Base-by-base conservation (phyloP, 2,888 invertebrate genomes). In the Chloroclysta siterata region DNA sequence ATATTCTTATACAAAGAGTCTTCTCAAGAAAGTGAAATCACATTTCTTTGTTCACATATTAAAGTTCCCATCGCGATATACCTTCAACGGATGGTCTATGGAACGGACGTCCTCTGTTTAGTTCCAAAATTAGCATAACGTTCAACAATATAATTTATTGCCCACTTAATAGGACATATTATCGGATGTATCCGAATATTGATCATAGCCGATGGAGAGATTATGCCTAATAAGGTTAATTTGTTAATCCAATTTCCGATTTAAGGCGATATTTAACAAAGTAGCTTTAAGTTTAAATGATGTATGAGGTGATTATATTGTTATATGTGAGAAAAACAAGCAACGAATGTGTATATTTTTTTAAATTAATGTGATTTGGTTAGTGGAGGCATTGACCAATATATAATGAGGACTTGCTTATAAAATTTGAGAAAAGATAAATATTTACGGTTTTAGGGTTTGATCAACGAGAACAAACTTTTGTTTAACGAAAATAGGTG, bases 51-150 rank as follows among this genome's bases (percentile, higher is more conserved):
- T 69, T 71, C 72, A 54, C 65, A 65, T 60, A 58, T 65, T 61
- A 66, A 68, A 64, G 58, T 76, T 80, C 77, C 70, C 73, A 77
- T 72, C 71, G 70, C 73, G 75, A 73, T 65, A 66, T 75, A 76
- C 71, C 72, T 39, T 13, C 50, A 60, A 42, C 72, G 73, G 62
- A 59, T 66, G 68, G 60, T 63, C 70, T 72, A 72, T 66, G 53
- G 73, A 80, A 77, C 89, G 89, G 89, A 90, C 80, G 82, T 90
- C 89, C 88, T 87, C 83, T 78, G 22, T 78, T 83, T 81, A 77
- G 73, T 76, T 75, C 73, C 70, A 71, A 73, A 72, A 86, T 88
- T 85, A 82, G 70, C 86, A 89, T 89, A 86, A 52, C 36, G 44
- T 53, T 48, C 8, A 68, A 50, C 44, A 48, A 53, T 50, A 53